Conservation (phyloP, 2,797 vertebrate genomes). For the Helostoma temminkii region DNA sequence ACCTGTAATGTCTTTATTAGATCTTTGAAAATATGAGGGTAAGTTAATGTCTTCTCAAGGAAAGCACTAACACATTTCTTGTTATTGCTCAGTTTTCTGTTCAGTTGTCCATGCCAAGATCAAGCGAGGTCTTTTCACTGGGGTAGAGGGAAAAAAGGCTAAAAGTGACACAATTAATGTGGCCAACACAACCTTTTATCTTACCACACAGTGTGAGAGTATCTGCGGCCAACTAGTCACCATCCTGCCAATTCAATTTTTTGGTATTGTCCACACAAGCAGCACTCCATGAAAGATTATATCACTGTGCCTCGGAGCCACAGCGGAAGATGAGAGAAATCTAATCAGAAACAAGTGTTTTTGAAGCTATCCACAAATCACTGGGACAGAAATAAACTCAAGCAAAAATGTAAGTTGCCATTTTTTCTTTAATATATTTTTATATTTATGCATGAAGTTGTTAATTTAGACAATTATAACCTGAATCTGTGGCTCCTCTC, state of each 20-base stretch:
- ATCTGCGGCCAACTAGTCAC: constrained; percentile 33
- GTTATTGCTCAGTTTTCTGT: constrained; percentile 1
- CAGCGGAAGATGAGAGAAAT: constrained; percentile 6
- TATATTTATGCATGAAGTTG: too few species aligned
- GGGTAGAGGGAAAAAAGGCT: constrained; percentile 20
- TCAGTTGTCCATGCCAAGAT: not conserved
- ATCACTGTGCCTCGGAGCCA: constrained; percentile 30
- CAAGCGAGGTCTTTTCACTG: not conserved
- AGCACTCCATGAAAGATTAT: constrained; percentile 37
- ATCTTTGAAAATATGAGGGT: not conserved
- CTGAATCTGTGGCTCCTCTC: too few species aligned
- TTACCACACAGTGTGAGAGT: constrained; percentile 12
- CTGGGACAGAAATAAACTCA: not conserved
- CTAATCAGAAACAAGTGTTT: too few species aligned
- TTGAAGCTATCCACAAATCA: constrained; percentile 35
- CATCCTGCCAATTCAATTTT: constrained; percentile 39
- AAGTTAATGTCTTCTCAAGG: not conserved
- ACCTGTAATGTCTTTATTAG: constrained; percentile 3
- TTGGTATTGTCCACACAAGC: constrained; percentile 35
- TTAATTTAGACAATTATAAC: too few species aligned
- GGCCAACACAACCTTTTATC: constrained; percentile 31
- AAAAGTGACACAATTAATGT: constrained; percentile 12
- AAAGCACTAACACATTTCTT: not conserved
- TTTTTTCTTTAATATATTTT: too few species aligned
- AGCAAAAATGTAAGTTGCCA: too few species aligned